phyloP scores from a whole-genome alignment of 2,797 vertebrate species.

The Lacerta viridis region DNA sequence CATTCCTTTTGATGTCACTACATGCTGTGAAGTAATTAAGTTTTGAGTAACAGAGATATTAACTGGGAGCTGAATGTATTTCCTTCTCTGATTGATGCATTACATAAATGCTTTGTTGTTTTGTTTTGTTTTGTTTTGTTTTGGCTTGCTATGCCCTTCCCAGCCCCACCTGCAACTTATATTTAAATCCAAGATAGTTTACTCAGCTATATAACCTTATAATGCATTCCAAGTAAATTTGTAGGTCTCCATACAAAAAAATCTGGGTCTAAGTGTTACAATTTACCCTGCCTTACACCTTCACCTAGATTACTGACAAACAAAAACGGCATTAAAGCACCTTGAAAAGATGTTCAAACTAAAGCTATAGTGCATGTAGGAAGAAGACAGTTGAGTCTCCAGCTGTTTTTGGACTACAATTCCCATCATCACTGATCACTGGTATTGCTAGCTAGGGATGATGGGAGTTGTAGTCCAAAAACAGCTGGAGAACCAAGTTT shows the following conservation, averaged over 20 bases:
- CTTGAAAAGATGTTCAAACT: conserved; percentile 1
- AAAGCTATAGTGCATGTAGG: background rate
- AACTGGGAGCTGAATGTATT: conserved; percentile 14
- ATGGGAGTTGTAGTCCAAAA: too few relatives aligned
- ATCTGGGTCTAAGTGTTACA: too few relatives aligned
- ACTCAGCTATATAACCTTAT: background rate
- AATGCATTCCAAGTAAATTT: too few relatives aligned
- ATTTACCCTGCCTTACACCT: too few relatives aligned
- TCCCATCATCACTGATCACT: too few relatives aligned
- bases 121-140: background rate
- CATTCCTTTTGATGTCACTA: conserved; percentile 27
- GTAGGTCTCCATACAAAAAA: too few relatives aligned
- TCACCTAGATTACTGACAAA: background rate
- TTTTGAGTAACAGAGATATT: background rate
- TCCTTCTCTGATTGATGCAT: conserved; percentile 9
- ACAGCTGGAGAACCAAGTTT: too few relatives aligned
- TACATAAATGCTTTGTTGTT: background rate
- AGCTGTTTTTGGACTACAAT: too few relatives aligned
- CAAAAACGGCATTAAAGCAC: background rate
- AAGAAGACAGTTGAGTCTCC: background rate
- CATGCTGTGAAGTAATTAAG: background rate
- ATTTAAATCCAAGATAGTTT: background rate
- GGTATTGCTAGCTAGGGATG: too few relatives aligned
- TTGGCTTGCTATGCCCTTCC: background rate
- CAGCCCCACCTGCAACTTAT: background rate